Evolutionary conservation across 2,113 vertebrate genomes (phyloP).

Genomic region (Piaya cayana): DNA sequence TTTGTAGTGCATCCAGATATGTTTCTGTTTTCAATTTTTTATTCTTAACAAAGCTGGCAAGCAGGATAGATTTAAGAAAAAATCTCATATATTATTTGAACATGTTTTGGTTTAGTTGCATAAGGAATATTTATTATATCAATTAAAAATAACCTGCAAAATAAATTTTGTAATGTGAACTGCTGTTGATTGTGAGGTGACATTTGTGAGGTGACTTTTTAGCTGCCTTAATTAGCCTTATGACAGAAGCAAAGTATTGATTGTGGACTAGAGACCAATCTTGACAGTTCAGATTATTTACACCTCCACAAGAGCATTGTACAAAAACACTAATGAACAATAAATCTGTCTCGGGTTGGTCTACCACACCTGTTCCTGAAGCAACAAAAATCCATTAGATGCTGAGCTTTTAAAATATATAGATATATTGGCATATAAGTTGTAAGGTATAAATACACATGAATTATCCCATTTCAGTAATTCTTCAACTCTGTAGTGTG

Average conservation of each 20-base stretch:
- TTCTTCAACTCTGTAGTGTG: neutral
- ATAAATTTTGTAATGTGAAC: constrained; percentile 78
- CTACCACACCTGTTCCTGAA: constrained; percentile 84
- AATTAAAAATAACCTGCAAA: constrained; percentile 76
- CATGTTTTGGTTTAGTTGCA: constrained; percentile 64
- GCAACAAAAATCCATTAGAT: constrained; percentile 80
- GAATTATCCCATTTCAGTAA: neutral
- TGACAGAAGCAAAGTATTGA: constrained; percentile 86
- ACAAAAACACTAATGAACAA: constrained; percentile 85
- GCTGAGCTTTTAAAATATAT: constrained; percentile 59
- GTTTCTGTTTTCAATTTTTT: constrained; percentile 65
- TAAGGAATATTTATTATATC: constrained; percentile 82
- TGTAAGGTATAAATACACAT: constrained; percentile 45
- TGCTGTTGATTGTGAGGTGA: constrained; percentile 75
- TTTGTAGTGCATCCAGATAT: constrained; percentile 56
- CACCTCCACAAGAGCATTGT: constrained; percentile 78
- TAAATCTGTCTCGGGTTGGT: constrained; percentile 81
- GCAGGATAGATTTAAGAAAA: constrained; percentile 58
- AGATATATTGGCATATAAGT: constrained; percentile 56
- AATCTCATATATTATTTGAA: constrained; percentile 66
- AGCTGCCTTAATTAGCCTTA: constrained; percentile 82
- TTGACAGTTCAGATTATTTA: constrained; percentile 83
- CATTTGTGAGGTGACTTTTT: constrained; percentile 82
- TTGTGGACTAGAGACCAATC: constrained; percentile 81
- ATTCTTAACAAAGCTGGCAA: constrained; percentile 65